Percentiles rank a stretch among this genome's conserved stretches.
Conservation (phyloP, 2,113 vertebrate species). For the Clupea harengus region DNA sequence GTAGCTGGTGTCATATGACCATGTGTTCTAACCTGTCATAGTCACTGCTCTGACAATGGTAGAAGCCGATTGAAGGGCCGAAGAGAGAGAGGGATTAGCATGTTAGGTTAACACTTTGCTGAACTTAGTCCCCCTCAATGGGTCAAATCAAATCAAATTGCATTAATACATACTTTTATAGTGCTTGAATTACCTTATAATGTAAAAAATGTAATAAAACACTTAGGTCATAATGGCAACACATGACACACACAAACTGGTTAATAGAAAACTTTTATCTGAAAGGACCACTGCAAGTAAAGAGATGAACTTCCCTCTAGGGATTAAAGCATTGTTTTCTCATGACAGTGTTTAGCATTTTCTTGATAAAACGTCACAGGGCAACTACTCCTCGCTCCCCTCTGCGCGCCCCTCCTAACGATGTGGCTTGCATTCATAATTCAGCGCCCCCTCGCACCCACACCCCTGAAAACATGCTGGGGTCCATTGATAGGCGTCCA, state of each 20-base stretch:
- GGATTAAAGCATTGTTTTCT: slow-evolving; percentile 7
- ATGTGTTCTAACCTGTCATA: slow-evolving; percentile 37
- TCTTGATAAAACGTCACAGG: not conserved
- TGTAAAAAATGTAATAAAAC: not conserved
- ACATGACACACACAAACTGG: not conserved
- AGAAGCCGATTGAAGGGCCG: slow-evolving; percentile 39
- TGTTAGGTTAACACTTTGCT: not conserved
- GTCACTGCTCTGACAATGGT: not conserved
- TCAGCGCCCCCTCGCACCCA: not conserved
- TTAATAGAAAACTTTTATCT: not conserved
- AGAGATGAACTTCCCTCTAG: not conserved
- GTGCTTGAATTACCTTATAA: not conserved
- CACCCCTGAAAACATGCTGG: slow-evolving; percentile 39
- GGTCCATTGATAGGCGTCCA: slow-evolving; percentile 67
- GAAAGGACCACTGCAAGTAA: not conserved
- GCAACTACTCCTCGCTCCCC: not conserved
- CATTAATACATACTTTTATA: not conserved
- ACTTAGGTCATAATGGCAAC: not conserved
- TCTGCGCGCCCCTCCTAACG: not conserved
- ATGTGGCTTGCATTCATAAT: not conserved
- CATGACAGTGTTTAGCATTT: not conserved
- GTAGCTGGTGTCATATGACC: slow-evolving; percentile 61
- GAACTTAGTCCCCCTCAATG: not conserved
- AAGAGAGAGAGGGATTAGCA: not conserved
- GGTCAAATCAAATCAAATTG: not conserved